A percentile compares a stretch with the other conserved stretches of the same genome.
These are phyloP conservation scores for Oplegnathus fasciatus DNA, from an alignment of 2,113 vertebrate species.

Conservation along the genomic window DNA sequence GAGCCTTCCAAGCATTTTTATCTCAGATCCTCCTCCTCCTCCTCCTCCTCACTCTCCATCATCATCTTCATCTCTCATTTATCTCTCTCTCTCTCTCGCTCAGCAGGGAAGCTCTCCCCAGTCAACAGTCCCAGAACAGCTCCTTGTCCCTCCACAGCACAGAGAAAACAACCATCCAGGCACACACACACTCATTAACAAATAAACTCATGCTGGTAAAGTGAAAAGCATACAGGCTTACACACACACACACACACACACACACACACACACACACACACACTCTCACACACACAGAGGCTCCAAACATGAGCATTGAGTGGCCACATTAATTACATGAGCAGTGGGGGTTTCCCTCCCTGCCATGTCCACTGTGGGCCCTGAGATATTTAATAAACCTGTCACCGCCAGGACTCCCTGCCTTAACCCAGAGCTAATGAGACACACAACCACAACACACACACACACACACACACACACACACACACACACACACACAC, in stretches of 20 bases:
- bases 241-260: constrained; percentile 50
- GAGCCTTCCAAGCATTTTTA: constrained; percentile 25
- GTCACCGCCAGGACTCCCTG: constrained; percentile 73
- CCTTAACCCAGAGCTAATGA: constrained; percentile 74
- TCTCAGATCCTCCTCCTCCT: constrained; percentile 22
- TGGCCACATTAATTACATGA: constrained; percentile 81
- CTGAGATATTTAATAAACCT: constrained; percentile 83
- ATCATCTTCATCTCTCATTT: constrained; percentile 66
- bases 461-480: constrained; percentile 36
- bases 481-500: constrained; percentile 38
- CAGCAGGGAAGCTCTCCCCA: constrained; percentile 52
- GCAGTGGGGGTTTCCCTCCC: constrained; percentile 77
- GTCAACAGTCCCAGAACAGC: constrained; percentile 41
- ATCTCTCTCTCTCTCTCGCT: constrained; percentile 48
- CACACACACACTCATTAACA: constrained; percentile 57
- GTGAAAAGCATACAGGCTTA: constrained; percentile 51
- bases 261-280: constrained; percentile 19
- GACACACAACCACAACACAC: constrained; percentile 56
- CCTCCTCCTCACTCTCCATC: constrained; percentile 20
- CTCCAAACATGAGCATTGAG: constrained; percentile 70
- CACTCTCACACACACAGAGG: constrained; percentile 31
- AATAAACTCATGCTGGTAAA: constrained; percentile 59
- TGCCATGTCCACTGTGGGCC: constrained; percentile 70
- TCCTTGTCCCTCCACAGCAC: constrained; percentile 48
- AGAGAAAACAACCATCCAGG: constrained; percentile 56